Base-by-base conservation (phyloP, 1,140 invertebrate genomes). In the Aphaenogaster floridana region DNA sequence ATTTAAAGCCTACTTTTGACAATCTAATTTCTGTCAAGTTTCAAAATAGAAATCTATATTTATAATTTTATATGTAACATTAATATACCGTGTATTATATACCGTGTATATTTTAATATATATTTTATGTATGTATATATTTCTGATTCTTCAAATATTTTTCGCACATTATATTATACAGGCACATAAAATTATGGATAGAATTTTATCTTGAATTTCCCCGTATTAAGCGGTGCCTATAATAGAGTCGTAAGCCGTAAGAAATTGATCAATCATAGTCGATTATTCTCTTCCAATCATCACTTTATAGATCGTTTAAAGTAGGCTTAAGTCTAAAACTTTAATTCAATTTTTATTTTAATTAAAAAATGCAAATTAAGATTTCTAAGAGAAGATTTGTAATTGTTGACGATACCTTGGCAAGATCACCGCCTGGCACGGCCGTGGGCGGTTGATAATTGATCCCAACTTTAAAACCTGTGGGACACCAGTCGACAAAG, bases 371-470 rank as follows among this genome's bases (percentile, higher is more conserved):
- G 15, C 13, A 36, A 74, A 54, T 39, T 39, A n/a, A 36, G 15
- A 15, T 8, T 50, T 71, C 1, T 1, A 9, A 5, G 9, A 36
- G 2, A 42, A 36, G 17, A 17, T 45, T 39, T 39, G n/a, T 3
- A 3, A 39, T n/a, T 11, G n/a, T 4, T 13, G 9, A 21, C 9
- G 13, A 54, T 89, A 91, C 90, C 96, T 96, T 89, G 96, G 90
- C 90, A 5, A 91, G 87, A 69, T 91, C 90, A 11, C 90, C 90
- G 9, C 89, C 88, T 7, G 90, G 97, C 0, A 98, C 97, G 9
- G 97, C 97, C 17, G 96, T 96, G 5, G 97, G 97, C 54, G 97
- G 97, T 92, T 97, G 97, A 94, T 97, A 96, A 94, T 97, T 97
- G 80, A 97, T 97, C 64, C 96, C 96, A 83, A 98, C 97, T 95